phyloP scores from a whole-genome alignment of 1,140 invertebrate genomes.

The Drosophila dunni region DNA sequence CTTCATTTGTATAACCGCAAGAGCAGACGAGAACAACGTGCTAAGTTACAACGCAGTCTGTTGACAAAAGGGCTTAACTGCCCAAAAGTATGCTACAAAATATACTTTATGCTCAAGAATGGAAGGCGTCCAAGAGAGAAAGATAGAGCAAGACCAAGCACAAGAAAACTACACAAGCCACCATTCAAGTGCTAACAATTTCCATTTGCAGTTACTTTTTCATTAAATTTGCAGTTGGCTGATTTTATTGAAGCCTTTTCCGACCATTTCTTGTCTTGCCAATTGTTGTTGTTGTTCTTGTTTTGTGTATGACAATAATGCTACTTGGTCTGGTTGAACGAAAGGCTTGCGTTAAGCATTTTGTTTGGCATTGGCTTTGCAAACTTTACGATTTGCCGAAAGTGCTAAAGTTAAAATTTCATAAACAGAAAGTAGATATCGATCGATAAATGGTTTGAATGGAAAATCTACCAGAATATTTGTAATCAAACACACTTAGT shows the following conservation, averaged over 20 bases:
- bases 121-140: background rate
- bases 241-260: constrained; percentile 35
- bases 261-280: constrained; percentile 15
- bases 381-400: constrained; percentile 53
- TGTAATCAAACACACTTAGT: no score
- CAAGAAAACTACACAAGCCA: constrained; percentile 13
- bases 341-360: constrained; percentile 38
- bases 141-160: constrained; percentile 5
- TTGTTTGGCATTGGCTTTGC: constrained; percentile 48
- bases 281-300: constrained; percentile 27
- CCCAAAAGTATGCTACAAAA: constrained; percentile 57
- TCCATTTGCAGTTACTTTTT: constrained; percentile 50
- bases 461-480: no score
- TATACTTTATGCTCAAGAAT: constrained; percentile 15
- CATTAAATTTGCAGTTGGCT: constrained; percentile 66
- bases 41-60: constrained; percentile 51
- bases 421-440: background rate
- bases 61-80: constrained; percentile 73
- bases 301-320: constrained; percentile 24
- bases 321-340: constrained; percentile 21
- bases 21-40: constrained; percentile 34
- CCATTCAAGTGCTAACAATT: constrained; percentile 28
- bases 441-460: constrained; percentile 5
- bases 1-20: constrained; percentile 34
- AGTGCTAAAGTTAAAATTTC: constrained; percentile 57